Base-by-base conservation (phyloP, 2,113 vertebrate genomes). In the Nycticorax nycticorax region DNA sequence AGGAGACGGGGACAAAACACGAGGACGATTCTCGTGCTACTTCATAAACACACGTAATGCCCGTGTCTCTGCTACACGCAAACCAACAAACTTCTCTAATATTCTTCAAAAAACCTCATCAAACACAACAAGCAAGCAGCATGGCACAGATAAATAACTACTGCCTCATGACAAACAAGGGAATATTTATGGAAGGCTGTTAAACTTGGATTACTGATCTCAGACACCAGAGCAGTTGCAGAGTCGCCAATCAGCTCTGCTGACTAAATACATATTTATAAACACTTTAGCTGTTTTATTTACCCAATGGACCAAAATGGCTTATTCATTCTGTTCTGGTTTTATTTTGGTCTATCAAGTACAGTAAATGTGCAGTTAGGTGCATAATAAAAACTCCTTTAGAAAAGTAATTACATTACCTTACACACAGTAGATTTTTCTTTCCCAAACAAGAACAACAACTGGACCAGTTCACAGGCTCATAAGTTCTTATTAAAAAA, bases 261-360 rank as follows among this genome's bases (percentile, higher is more conserved):
- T 92, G 87, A 88, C 97, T 97, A 97, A 97, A 97, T 84, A 95
- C 53, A 79, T 93, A 98, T 98, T 97, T 96, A 97, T 95, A 98
- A 87, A 88, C 18, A n/a, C 73, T 97, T 96, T 85, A 79, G 77
- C 15, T 85, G 75, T 19, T 93, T 95, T 96, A 91, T 97, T 97
- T 96, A 97, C 84, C 82, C 92, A 95, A 6, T 52, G 75, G 91
- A 93, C 88, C 80, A 96, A 95, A 97, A 94, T 93, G 94, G 60
- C 96, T 97, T 97, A 94, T 97, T 97, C 94, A 95, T 89, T 94
- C 77, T 85, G 75, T 75, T 95, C 74, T 73, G 88, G 72, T 86
- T 94, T 92, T 98, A 97, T 96, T 97, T 95, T 85, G 75, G 59
- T 95, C 97, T 95, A 95, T 88, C 90, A 95, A 97, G 76, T 94